Percentiles rank a stretch among this genome's conserved stretches.
These are phyloP conservation scores for Apis cerana DNA, from an alignment of 1,140 invertebrate genomes.

Conservation along the genomic window DNA sequence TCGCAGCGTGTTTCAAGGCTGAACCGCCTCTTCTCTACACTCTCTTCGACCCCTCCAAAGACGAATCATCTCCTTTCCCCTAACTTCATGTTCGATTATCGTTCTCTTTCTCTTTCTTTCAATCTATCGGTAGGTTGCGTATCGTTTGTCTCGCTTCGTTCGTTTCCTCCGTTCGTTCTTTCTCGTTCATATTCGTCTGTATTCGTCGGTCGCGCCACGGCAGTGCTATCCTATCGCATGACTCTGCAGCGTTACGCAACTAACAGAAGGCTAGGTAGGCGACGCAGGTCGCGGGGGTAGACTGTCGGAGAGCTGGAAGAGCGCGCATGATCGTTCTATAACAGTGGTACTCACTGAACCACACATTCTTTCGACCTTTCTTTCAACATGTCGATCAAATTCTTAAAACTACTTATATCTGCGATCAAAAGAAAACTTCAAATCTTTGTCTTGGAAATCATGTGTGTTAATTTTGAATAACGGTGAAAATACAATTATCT, in stretches of 20 bases:
- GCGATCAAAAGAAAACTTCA: neutral
- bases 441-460: neutral
- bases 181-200: conserved; percentile 15
- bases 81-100: neutral
- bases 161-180: conserved; percentile 7
- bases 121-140: neutral
- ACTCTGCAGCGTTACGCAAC: conserved; percentile 67
- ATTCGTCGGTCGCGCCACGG: conserved; percentile 18
- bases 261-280: conserved; percentile 35
- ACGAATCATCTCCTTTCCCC: neutral
- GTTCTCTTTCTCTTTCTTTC: neutral
- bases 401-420: neutral
- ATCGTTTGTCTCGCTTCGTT: neutral
- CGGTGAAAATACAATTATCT: no score
- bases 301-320: conserved; percentile 8
- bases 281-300: conserved; percentile 7
- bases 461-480: neutral
- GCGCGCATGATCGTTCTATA: conserved; percentile 33
- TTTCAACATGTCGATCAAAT: neutral
- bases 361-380: neutral
- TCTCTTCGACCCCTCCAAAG: neutral
- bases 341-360: conserved; percentile 19
- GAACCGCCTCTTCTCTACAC: conserved; percentile 38
- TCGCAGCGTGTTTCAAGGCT: conserved; percentile 61
- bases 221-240: conserved; percentile 54